Evolutionary conservation across 2,797 vertebrate species (phyloP), one percentile per base, ranked within the genome.

Genomic region (Mycteria americana): DNA sequence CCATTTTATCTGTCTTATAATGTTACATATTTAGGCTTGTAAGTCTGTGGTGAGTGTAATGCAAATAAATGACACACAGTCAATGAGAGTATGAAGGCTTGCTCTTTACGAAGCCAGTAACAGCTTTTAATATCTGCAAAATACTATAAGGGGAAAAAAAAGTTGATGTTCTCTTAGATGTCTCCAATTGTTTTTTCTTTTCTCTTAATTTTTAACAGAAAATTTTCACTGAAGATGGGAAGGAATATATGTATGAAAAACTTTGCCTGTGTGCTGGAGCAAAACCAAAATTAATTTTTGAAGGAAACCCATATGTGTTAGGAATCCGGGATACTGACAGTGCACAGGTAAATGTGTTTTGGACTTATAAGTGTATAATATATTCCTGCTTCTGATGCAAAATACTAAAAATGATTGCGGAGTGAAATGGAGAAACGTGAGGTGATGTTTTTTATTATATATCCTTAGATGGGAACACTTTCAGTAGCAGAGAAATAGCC

Each of bases 271-370:
- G 99, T 97, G 98, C 99, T 31, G 99, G 99, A 59, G 99, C 98
- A 48, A 98, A 97, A 96, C 99, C 99, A 1, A 99, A 99, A 89
- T 97, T 99, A 91, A 98, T 99, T 31, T 96, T 92, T 35, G 96
- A 98, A 92, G 98, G 98, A 86, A 99, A 99, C 85, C 98, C 98
- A 0, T 97, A 98, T 28, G 98, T 99, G 3, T 92, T 99, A 84
- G 99, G 99, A 62, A 99, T 99, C 96, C 98, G 99, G 9, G 99
- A 99, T 97, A 99, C 99, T 39, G 99, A 99, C 97, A 99, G 99
- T 22, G 99, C 98, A 48, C 98, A 99, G 99, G 99, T 99, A 98
- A 96, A 37, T 16, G 41, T 33, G 11, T 6, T 85, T 88, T 70
- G 33, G 51, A n/a, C 28, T n/a, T 86, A 3, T 0, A 45, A 73